Base-by-base conservation (phyloP, 2,113 vertebrate genomes). In the Percopsis transmontana region DNA sequence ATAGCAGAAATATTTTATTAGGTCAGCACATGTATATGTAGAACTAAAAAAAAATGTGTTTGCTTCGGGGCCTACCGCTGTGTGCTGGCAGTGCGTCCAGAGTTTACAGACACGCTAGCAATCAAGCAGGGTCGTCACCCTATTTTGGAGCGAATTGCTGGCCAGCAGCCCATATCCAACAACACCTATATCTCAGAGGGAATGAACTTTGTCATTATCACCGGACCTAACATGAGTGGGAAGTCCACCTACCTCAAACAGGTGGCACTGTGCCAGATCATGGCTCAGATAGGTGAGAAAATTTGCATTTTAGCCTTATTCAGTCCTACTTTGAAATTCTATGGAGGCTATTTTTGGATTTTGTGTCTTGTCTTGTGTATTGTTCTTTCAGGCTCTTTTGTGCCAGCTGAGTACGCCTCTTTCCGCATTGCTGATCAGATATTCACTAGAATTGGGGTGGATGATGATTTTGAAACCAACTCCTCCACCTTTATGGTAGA, bases 161-260 rank as follows among this genome's bases (percentile, higher is more conserved):
- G 93, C 80, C 95, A 97, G 80, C 94, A 95, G 87, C 94, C 95
- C 16, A 84, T 99, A 23, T 84, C 95, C 14, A 98, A 99, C 85
- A 95, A 97, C 84, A 94, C 91, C 0, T 98, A 95, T 70, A 92
- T 98, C 76, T 94, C 94, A 14, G 95, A 95, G 84, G 95, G 96
- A 68, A 96, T 89, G 87, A 98, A 98, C 90, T 96, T 98, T 85
- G 77, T 95, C 71, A 94, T 99, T 76, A 91, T 99, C 74, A 97
- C 97, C 16, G 97, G 97, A 67, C 97, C 96, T 69, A 99, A 99
- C 85, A 99, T 99, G 97, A 99, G 96, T 70, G 97, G 97, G 64
- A 99, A 99, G 79, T 98, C 96, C 71, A 99, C 96, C 1, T 99
- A 97, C 81, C 89, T 99, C 72, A 99, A 96, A 81, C 97, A 98